Evolutionary conservation across 37 sponge, comb jelly and placozoan species (phyloP), one percentile per base, ranked within the genome.

Genomic region (Ephydatia muelleri): DNA sequence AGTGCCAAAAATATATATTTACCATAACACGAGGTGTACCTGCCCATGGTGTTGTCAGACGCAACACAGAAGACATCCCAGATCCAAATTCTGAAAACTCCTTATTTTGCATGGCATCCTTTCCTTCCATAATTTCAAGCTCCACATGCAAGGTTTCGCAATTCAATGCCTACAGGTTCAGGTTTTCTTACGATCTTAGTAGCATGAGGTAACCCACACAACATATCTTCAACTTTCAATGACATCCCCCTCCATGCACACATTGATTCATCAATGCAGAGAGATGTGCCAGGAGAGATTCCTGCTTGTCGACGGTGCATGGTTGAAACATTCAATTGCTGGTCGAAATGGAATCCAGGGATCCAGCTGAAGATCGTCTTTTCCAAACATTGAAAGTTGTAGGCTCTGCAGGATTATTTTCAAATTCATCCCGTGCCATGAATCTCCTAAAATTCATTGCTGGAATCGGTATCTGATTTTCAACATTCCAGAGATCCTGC

Each of bases 1-100:
- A n/a, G 13, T 22, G n/a, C n/a, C n/a, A n/a, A n/a, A n/a, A n/a
- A n/a, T 47, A 23, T 34, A 70, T 86, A 82, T 82, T 25, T 43
- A 43, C 43, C 43, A 43, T 6, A 43, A 43, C 43, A 43, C 6
- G 43, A 43, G 43, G 43, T 43, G 43, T 43, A 43, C 43, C 43
- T 43, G 43, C 43, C 43, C 43, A 43, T 43, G 43, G 43, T 43
- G 43, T 6, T 43, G 43, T 43, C 43, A 43, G 43, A 43, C 43
- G 43, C 43, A 43, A 43, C 43, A 43, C 43, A 43, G 43, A 43
- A 9, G 43, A 43, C 43, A 6, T 43, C 43, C 43, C 43, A 43
- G 43, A 43, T 43, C 43, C 43, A 6, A 43, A 43, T 43, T 43
- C 43, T 43, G 43, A 3, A 43, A 43, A 43, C 43, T 43, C 43